Evolutionary conservation across 2,888 invertebrate species (phyloP), one percentile per base, ranked within the genome.

Genomic region (Venustoraphidia nigricollis): DNA sequence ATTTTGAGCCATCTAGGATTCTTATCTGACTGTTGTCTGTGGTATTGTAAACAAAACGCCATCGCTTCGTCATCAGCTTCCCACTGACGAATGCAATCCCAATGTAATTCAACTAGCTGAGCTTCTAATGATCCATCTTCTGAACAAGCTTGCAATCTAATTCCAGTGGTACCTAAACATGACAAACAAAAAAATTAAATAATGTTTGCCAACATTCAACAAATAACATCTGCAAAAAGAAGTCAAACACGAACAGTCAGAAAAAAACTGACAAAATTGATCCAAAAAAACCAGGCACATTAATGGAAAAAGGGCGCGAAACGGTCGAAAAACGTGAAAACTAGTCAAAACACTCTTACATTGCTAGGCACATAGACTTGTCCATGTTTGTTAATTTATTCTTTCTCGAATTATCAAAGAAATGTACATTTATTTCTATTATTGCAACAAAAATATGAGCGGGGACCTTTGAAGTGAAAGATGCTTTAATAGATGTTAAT

Each of bases 21-120:
- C 62, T 87, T 85, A 59, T 86, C 87, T 55, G 72, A 70, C 38
- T 47, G 47, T 39, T 76, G 77, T 59, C 87, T 75, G 59, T 80
- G 77, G 67, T 94, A 95, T 57, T 89, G 83, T 67, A 96, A 81
- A 60, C 87, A 81, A 66, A 92, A 87, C 17, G 91, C 87, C 76
- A 90, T 89, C 17, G 86, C 89, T 59, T 92, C 93, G 63, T 94
- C 93, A 65, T 95, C 93, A 4, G 85, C 78, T 61, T 89, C 85
- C 85, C 89, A 94, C 60, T 83, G 79, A 50, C 81, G 76, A 52
- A 95, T 82, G 55, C 76, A 76, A 52, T 80, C 77, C 94, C 94
- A 95, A 45, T 79, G 72, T 59, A 94, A 79, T 60, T 86, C 85
- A 51, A 89, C 83, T 56, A 84, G 80, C 68, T 85, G 83, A 51